phyloP scores from a whole-genome alignment of 2,113 vertebrate species.

The Paedocypris sp. region DNA sequence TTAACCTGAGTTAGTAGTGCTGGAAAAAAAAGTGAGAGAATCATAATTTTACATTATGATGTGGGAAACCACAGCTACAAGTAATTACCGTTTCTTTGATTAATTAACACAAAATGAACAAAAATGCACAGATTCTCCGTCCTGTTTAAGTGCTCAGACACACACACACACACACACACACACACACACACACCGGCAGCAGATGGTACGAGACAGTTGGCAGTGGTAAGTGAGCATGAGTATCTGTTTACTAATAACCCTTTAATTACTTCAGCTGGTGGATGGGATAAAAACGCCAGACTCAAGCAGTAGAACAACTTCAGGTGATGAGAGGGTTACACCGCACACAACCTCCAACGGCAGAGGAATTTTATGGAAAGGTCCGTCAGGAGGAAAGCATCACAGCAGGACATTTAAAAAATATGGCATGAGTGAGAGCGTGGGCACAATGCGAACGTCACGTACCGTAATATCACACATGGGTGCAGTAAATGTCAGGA shows the following conservation, averaged over 20 bases:
- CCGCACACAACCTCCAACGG: not conserved
- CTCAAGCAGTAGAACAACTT: slow-evolving; percentile 59
- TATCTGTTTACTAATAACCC: slow-evolving; percentile 74
- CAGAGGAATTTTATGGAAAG: slow-evolving; percentile 11
- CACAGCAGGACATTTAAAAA: not conserved
- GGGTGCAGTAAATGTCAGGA: slow-evolving; percentile 57
- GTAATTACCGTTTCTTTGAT: too few species aligned
- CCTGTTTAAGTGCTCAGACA: slow-evolving; percentile 21
- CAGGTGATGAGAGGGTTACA: slow-evolving; percentile 49
- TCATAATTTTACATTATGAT: too few species aligned
- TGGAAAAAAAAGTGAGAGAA: too few species aligned
- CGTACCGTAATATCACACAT: slow-evolving; percentile 44
- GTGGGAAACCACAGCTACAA: too few species aligned
- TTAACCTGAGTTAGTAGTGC: too few species aligned
- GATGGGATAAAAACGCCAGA: slow-evolving; percentile 61
- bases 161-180: slow-evolving; percentile 17
- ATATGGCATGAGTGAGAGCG: not conserved
- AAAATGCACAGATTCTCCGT: not conserved
- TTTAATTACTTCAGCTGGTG: slow-evolving; percentile 73
- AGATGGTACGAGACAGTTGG: slow-evolving; percentile 70
- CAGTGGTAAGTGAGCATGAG: slow-evolving; percentile 64
- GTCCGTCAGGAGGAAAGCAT: slow-evolving; percentile 1
- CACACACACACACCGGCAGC: slow-evolving; percentile 47
- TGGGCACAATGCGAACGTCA: not conserved
- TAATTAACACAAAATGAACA: slow-evolving; percentile 2